These are phyloP conservation scores for Rhabditoides inermis DNA, from an alignment of 2,888 invertebrate species.

Conservation along the genomic window DNA sequence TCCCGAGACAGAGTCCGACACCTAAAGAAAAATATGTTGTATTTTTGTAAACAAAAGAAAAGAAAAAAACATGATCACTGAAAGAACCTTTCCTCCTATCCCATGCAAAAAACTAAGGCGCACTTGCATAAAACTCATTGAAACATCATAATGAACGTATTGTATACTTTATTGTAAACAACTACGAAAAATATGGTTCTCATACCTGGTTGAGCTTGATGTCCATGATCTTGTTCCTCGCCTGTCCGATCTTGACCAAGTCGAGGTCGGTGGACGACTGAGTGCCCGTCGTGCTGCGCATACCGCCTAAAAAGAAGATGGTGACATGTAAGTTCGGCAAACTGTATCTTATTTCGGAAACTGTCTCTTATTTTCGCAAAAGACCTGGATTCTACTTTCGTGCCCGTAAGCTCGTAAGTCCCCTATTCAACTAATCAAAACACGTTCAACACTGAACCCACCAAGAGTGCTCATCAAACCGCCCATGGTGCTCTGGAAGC, in stretches of 20 bases:
- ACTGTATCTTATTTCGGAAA: too few species aligned
- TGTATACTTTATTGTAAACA: too few species aligned
- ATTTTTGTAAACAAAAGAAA: neutral
- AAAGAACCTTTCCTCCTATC: too few species aligned
- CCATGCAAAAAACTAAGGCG: neutral
- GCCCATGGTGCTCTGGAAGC: conserved; percentile 31
- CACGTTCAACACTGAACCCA: too few species aligned
- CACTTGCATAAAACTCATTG: neutral
- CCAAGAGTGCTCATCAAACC: conserved; percentile 57
- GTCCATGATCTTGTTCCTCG: conserved; percentile 95
- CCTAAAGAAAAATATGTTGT: conserved; percentile 26
- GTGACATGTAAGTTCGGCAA: too few species aligned
- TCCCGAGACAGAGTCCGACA: conserved; percentile 87
- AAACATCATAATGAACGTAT: neutral
- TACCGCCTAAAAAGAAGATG: conserved; percentile 53
- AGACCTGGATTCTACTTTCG: too few species aligned
- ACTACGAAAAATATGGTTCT: too few species aligned
- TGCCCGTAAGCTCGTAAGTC: too few species aligned
- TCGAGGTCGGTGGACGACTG: conserved; percentile 68
- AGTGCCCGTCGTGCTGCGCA: conserved; percentile 61
- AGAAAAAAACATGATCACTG: too few species aligned
- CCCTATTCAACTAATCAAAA: too few species aligned
- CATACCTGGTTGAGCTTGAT: conserved; percentile 82
- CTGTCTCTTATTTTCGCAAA: too few species aligned
- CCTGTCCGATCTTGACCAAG: conserved; percentile 94